These are phyloP conservation scores for Thamnaconus septentrionalis DNA, from an alignment of 2,113 vertebrate genomes.

Conservation along the genomic window DNA sequence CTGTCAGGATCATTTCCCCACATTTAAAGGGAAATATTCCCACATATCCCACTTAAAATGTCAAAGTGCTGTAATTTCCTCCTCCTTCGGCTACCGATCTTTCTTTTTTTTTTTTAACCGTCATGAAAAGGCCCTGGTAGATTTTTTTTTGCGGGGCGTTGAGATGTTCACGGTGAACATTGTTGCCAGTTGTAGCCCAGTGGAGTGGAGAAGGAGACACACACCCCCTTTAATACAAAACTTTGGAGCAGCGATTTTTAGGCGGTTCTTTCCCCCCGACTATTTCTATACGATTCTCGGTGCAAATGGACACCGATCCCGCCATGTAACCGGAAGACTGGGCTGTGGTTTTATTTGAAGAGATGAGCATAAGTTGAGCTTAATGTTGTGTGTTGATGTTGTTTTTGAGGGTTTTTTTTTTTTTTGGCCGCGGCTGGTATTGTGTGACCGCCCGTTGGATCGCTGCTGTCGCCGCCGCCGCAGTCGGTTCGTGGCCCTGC, in stretches of 20 bases:
- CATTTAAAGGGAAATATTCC: conserved; percentile 71
- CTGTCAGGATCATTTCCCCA: conserved; percentile 58
- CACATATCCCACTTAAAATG: not conserved
- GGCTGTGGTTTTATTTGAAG: not conserved
- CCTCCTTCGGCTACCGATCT: conserved; percentile 34
- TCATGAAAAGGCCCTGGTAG: conserved; percentile 39
- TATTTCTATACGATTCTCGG: not conserved
- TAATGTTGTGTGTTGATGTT: conserved; percentile 7
- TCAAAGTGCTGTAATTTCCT: conserved; percentile 3
- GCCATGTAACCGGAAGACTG: no score
- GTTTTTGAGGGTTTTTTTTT: conserved; percentile 15
- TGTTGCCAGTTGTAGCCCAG: conserved; percentile 39
- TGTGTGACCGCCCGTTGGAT: conserved; percentile 48
- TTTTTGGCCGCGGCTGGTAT: not conserved
- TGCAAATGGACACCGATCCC: not conserved
- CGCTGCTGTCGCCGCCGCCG: conserved; percentile 51
- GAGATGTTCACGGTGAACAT: conserved; percentile 35
- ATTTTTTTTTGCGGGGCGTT: conserved; percentile 28
- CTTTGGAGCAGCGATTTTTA: conserved; percentile 41
- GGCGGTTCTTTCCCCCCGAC: conserved; percentile 7
- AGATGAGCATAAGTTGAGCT: conserved; percentile 7
- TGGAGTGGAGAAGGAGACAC: conserved; percentile 49
- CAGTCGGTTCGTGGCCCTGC: conserved; percentile 63
- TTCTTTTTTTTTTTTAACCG: conserved; percentile 40
- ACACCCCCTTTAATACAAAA: conserved; percentile 76